These are phyloP conservation scores for Epinotia bilunana DNA, from an alignment of 2,888 invertebrate genomes.

Conservation along the genomic window DNA sequence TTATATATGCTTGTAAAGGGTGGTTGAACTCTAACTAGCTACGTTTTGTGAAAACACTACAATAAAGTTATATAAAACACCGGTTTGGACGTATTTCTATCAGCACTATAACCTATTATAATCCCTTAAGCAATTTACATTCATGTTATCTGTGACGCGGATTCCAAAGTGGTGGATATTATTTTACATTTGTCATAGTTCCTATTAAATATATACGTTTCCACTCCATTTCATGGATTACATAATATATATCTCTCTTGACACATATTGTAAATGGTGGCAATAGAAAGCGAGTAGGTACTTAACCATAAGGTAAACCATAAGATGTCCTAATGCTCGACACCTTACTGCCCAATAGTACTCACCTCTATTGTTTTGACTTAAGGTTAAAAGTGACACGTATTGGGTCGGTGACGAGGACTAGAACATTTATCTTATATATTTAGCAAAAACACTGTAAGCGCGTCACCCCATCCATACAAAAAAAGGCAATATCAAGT, in stretches of 20 bases:
- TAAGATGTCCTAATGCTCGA: no score
- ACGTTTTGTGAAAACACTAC: background rate
- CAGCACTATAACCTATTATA: conserved; percentile 35
- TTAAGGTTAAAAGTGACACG: no score
- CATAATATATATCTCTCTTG: conserved; percentile 22
- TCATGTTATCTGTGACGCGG: conserved; percentile 38
- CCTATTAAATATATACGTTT: conserved; percentile 38
- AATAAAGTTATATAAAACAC: conserved; percentile 8
- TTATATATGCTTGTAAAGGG: no score
- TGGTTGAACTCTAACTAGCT: background rate
- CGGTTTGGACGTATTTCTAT: conserved; percentile 9
- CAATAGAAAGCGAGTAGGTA: background rate
- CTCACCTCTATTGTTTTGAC: no score
- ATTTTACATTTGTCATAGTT: conserved; percentile 40
- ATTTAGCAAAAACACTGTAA: background rate
- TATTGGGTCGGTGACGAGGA: no score
- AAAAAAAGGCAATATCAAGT: no score
- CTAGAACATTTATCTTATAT: background rate
- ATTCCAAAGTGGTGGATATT: conserved; percentile 33
- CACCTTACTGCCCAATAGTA: no score
- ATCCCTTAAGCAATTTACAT: conserved; percentile 42
- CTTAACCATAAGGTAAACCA: no score
- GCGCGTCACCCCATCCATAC: no score
- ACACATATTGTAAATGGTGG: conserved; percentile 26
- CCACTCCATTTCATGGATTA: conserved; percentile 29